These are phyloP conservation scores for Frankliniella fusca DNA, from an alignment of 2,888 invertebrate species.

Conservation along the genomic window DNA sequence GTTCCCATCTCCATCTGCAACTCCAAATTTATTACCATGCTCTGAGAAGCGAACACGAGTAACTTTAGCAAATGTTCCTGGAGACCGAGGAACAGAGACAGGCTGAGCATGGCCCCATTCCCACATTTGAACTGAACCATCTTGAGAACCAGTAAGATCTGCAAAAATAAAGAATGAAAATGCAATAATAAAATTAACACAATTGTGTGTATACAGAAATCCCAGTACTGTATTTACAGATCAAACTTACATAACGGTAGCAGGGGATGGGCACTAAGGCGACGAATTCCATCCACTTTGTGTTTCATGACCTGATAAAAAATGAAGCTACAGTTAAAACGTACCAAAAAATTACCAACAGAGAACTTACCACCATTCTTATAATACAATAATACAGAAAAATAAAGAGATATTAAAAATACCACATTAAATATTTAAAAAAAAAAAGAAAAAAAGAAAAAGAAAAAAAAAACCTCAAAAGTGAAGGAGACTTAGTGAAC, in stretches of 20 bases:
- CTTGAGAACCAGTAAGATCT: conserved; percentile 92
- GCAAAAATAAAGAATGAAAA: conserved; percentile 34
- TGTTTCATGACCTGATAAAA: conserved; percentile 79
- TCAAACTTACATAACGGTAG: conserved; percentile 86
- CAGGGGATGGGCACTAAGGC: conserved; percentile 93
- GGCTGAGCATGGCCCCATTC: conserved; percentile 96
- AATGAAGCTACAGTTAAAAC: conserved; percentile 28
- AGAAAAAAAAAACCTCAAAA: too few species aligned
- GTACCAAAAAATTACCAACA: conserved; percentile 13
- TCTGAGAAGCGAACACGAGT: conserved; percentile 93
- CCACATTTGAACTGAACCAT: conserved; percentile 94
- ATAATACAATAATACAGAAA: neutral
- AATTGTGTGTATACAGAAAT: conserved; percentile 30
- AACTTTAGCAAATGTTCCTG: conserved; percentile 92
- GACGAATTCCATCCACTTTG: conserved; percentile 87
- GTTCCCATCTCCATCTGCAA: conserved; percentile 95
- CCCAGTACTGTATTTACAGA: conserved; percentile 30
- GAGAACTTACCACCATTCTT: neutral
- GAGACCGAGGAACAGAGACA: conserved; percentile 83
- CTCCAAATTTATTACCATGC: conserved; percentile 98
- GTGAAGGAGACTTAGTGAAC: too few species aligned
- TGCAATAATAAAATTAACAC: conserved; percentile 32
- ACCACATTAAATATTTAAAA: conserved; percentile 1
- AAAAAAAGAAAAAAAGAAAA: neutral
- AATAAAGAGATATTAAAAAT: neutral